A percentile compares a stretch with the other conserved stretches of the same genome.
These are phyloP conservation scores for Zoanthus sansibaricus DNA, from an alignment of 92 coral and sea anemone species.

Conservation along the genomic window DNA sequence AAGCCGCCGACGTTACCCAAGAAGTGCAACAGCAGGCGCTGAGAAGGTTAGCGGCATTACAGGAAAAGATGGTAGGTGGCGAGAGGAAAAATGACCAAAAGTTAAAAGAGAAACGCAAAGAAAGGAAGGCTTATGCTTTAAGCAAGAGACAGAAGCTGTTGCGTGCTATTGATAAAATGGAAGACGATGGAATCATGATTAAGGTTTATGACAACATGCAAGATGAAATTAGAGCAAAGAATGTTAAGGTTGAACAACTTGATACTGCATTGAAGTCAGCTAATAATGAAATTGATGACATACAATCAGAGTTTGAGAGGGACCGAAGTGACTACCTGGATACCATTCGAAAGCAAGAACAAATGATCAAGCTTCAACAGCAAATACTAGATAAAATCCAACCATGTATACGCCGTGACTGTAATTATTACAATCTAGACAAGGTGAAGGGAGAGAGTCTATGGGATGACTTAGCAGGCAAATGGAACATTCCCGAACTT, in stretches of 20 bases:
- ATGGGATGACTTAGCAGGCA: constrained; percentile 88
- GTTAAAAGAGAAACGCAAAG: constrained; percentile 86
- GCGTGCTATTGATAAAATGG: constrained; percentile 88
- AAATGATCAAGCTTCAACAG: constrained; percentile 85
- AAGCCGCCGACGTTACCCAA: constrained; percentile 49
- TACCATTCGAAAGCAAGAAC: constrained; percentile 91
- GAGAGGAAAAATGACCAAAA: constrained; percentile 90
- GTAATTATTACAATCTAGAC: constrained; percentile 92
- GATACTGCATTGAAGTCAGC: constrained; percentile 71
- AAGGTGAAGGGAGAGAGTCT: constrained; percentile 78
- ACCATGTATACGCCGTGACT: constrained; percentile 95
- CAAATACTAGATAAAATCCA: constrained; percentile 93
- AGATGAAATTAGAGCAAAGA: constrained; percentile 90
- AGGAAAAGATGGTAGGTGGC: constrained; percentile 92
- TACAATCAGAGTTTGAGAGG: constrained; percentile 86
- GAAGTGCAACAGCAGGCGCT: constrained; percentile 79
- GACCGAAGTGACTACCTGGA: constrained; percentile 91
- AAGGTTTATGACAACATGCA: constrained; percentile 91
- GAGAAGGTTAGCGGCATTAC: constrained; percentile 82
- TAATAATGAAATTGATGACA: constrained; percentile 82
- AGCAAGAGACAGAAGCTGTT: constrained; percentile 82
- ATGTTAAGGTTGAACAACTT: constrained; percentile 65
- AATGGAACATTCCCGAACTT: constrained; percentile 91
- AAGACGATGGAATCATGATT: constrained; percentile 95
- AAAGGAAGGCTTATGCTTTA: constrained; percentile 78